Base-by-base conservation (phyloP, 2,113 vertebrate genomes). In the Macrotis lagotis region DNA sequence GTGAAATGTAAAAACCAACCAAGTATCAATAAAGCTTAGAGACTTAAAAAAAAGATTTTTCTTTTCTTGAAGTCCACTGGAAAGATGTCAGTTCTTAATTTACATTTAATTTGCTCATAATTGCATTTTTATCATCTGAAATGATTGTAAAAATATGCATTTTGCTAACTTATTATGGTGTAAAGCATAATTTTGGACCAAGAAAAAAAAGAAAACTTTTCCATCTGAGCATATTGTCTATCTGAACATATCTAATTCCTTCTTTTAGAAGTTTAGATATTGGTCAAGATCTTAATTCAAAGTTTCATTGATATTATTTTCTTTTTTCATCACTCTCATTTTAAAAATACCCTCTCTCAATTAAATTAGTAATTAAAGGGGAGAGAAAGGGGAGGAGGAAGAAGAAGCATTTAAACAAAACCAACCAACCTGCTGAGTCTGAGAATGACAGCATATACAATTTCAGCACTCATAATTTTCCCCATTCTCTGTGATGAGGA, bases 41-140 rank as follows among this genome's bases (percentile, higher is more conserved):
- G 59, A 26, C 26, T 92, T n/a, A n/a, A n/a, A n/a, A n/a, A n/a
- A n/a, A n/a, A n/a, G n/a, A n/a, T n/a, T n/a, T n/a, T 83, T 91
- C 25, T 52, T 59, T 37, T 16, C 59, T 66, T 66, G 0, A 59
- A 44, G 5, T 90, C 74, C 47, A 93, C 88, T 91, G n/a, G 31
- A 48, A 49, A 93, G 94, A 19, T 89, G 25, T 88, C 44, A 89
- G 31, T 88, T 66, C 92, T 94, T 94, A 91, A 94, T 90, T 93
- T 88, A 66, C 12, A 66, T 37, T 3, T 66, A 66, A 83, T 83
- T 74, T 83, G 16, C n/a, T 24, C 31, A 28, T 91, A 91, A 93
- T 49, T 96, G 83, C 49, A 91, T 3, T 89, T 83, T 92, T 49
- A 74, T 95, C 55, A 66, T 55, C 31, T 44, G 55, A 92, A 91